Evolutionary conservation across 2,888 invertebrate species (phyloP), one percentile per base, ranked within the genome.

Genomic region (Phanerotoma sp.): DNA sequence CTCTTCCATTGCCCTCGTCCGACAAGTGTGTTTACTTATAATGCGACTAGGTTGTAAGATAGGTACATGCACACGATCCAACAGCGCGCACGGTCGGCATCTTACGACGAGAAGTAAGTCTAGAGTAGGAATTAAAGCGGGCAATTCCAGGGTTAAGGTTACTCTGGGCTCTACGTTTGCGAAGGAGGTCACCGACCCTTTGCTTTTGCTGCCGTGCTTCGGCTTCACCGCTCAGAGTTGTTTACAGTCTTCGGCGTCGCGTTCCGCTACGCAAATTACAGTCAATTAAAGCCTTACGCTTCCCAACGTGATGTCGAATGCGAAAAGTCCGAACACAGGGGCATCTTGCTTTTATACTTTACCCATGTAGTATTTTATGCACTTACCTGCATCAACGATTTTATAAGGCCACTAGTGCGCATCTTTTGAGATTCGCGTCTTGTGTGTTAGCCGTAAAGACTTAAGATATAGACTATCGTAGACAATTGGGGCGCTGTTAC

Each of bases 201-300:
- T 16, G 35, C 40, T 45, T 15, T 33, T 51, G 16, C 32, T 52
- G 56, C 53, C 44, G 53, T 52, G 64, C 63, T 61, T 60, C 54
- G 18, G n/a, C 47, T 37, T 38, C 51, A 50, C 55, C 51, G 35
- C 48, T 58, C 15, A 16, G 55, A 62, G 60, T 63, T 60, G 63
- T 63, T 63, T 62, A 63, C 62, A 60, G 63, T 60, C 60, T 54
- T 58, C 53, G 46, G 55, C 56, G 62, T 63, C 57, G 62, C 62
- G 63, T 65, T 62, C 64, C 61, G 61, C 63, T 56, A 63, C 61
- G 65, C 62, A 68, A 69, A 69, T 69, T 67, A 65, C 66, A 64
- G 66, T 69, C 67, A 68, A 69, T 69, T 67, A 69, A 66, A 69
- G 63, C 51, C 64, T 62, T 64, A 51, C 62, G 58, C 62, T 47